Percentiles rank a stretch among this genome's conserved stretches.
These are phyloP conservation scores for Catalaphyllia jardinei DNA, from an alignment of 64 coral and sea anemone species.

Conservation along the genomic window DNA sequence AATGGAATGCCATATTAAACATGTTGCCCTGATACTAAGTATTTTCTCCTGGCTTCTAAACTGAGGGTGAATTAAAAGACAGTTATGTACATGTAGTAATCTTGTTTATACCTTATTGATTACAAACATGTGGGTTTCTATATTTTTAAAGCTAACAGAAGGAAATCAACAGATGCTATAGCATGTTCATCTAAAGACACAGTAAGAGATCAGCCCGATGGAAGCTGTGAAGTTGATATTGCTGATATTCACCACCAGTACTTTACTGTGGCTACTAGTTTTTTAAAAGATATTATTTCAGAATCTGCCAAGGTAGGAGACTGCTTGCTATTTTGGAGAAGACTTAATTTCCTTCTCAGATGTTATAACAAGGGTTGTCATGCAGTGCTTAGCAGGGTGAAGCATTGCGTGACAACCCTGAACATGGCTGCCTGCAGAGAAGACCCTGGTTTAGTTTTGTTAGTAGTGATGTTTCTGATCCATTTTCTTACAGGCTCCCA, in stretches of 20 bases:
- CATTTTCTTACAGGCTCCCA: slow-evolving; percentile 50
- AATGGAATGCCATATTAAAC: too few species aligned
- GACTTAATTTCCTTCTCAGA: background rate
- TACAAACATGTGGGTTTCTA: too few species aligned
- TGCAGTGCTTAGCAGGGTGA: too few species aligned
- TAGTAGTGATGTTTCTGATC: background rate
- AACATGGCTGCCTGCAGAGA: too few species aligned
- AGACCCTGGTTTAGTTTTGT: too few species aligned
- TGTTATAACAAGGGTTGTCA: too few species aligned
- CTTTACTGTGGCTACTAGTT: slow-evolving; percentile 67
- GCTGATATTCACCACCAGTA: slow-evolving; percentile 77
- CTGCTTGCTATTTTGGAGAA: background rate
- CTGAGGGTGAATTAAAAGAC: too few species aligned
- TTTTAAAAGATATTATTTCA: slow-evolving; percentile 80
- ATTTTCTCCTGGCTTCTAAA: too few species aligned
- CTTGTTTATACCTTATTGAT: too few species aligned
- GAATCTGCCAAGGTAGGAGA: slow-evolving; percentile 64
- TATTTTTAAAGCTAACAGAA: background rate
- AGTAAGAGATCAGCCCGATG: background rate
- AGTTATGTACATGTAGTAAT: too few species aligned
- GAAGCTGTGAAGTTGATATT: background rate
- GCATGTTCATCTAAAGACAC: background rate
- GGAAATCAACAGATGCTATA: background rate
- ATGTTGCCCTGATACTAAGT: too few species aligned
- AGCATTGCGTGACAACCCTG: too few species aligned